phyloP scores from a whole-genome alignment of 2,113 vertebrate genomes.

The Vombatus ursinus region DNA sequence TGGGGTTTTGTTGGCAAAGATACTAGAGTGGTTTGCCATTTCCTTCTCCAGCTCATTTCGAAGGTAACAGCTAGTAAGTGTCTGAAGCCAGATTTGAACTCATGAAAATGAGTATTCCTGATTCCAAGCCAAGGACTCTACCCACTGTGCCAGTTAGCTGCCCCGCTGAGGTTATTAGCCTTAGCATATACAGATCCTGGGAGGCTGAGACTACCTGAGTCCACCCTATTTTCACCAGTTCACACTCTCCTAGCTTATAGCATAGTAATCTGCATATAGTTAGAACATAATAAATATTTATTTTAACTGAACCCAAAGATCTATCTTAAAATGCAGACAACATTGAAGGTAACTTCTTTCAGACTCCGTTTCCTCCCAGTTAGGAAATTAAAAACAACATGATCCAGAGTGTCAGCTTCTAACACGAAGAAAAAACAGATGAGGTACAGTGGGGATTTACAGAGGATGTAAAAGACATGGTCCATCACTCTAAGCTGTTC shows the following conservation, averaged over 20 bases:
- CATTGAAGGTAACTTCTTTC: background rate
- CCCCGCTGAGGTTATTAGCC: background rate
- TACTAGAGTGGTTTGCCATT: background rate
- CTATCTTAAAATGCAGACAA: background rate
- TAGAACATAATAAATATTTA: background rate
- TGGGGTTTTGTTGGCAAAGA: background rate
- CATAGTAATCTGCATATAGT: background rate
- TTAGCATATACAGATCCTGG: background rate
- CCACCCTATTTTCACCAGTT: background rate
- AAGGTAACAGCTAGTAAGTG: background rate
- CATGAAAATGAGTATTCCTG: background rate
- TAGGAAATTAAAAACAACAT: background rate
- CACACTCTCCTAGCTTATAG: background rate
- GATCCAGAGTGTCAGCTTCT: background rate
- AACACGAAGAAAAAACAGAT: background rate
- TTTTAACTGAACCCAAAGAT: background rate
- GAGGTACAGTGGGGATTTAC: background rate
- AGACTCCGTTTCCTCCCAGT: background rate
- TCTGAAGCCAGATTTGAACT: background rate
- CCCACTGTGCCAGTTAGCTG: background rate
- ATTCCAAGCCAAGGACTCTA: background rate
- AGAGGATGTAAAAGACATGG: background rate
- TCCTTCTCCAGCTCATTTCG: background rate
- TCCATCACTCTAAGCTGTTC: background rate
- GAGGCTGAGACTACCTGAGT: background rate